Conservation (phyloP, 2,797 vertebrate species). For the Enteromius viviparus region DNA sequence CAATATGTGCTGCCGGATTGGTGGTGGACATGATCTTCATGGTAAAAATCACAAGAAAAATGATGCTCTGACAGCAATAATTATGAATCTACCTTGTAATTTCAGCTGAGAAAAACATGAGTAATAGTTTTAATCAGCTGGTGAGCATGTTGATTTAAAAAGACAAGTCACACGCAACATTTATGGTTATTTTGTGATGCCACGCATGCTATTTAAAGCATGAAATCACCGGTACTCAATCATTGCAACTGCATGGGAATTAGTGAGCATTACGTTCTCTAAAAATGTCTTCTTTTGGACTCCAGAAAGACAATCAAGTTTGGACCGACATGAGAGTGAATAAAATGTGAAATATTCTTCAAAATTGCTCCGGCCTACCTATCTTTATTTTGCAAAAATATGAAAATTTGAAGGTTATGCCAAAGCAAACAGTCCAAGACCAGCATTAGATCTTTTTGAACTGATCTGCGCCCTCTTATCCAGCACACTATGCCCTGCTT, state of each 20-base stretch:
- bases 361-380: neutral
- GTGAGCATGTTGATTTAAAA: neutral
- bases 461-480: neutral
- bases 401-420: neutral
- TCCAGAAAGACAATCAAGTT: neutral
- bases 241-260: neutral
- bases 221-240: neutral
- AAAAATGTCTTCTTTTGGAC: neutral
- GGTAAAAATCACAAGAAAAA: neutral
- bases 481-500: neutral
- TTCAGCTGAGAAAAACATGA: neutral
- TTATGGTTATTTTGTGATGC: neutral
- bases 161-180: neutral
- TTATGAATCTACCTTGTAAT: neutral
- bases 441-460: neutral
- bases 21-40: neutral
- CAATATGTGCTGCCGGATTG: neutral
- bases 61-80: neutral
- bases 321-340: neutral
- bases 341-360: neutral
- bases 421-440: neutral
- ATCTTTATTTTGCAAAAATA: neutral
- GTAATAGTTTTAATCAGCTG: neutral
- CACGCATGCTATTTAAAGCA: neutral
- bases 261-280: neutral